Percentiles rank a stretch among this genome's conserved stretches.
Evolutionary conservation across 2,113 vertebrate genomes (phyloP).

Genomic region (Damaliscus lunatus): DNA sequence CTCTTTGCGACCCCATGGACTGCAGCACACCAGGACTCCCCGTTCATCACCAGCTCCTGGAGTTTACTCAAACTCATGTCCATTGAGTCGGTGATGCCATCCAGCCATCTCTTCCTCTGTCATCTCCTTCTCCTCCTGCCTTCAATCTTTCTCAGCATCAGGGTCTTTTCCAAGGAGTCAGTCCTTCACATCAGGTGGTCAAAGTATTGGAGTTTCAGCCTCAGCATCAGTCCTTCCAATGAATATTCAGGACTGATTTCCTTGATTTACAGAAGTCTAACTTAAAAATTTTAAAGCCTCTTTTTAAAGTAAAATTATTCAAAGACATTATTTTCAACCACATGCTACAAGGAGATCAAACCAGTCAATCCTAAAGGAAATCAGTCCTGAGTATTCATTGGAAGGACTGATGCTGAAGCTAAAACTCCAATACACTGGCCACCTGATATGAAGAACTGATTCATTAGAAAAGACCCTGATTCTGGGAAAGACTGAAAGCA

Average conservation of each 20-base stretch:
- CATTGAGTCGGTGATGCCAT: not conserved
- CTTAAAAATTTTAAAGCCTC: not conserved
- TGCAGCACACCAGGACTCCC: accelerated
- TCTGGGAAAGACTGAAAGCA: not conserved
- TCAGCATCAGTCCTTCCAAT: not conserved
- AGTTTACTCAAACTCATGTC: not conserved
- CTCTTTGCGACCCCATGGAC: not conserved
- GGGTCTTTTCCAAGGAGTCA: not conserved
- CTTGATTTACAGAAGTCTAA: not conserved
- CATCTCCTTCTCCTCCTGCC: not conserved
- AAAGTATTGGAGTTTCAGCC: not conserved
- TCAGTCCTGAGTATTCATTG: not conserved
- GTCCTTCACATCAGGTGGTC: not conserved
- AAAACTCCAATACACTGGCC: not conserved
- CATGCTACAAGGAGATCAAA: not conserved
- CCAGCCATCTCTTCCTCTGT: not conserved
- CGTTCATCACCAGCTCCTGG: accelerated
- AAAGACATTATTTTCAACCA: slow-evolving; percentile 26
- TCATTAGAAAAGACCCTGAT: not conserved
- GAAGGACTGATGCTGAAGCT: not conserved
- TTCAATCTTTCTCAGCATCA: not conserved
- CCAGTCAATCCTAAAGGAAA: not conserved
- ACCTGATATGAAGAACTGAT: not conserved
- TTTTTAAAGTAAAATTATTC: slow-evolving; percentile 38
- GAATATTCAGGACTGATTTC: not conserved